These are phyloP conservation scores for Ceratina japonica DNA, from an alignment of 1,140 invertebrate genomes.

Conservation along the genomic window DNA sequence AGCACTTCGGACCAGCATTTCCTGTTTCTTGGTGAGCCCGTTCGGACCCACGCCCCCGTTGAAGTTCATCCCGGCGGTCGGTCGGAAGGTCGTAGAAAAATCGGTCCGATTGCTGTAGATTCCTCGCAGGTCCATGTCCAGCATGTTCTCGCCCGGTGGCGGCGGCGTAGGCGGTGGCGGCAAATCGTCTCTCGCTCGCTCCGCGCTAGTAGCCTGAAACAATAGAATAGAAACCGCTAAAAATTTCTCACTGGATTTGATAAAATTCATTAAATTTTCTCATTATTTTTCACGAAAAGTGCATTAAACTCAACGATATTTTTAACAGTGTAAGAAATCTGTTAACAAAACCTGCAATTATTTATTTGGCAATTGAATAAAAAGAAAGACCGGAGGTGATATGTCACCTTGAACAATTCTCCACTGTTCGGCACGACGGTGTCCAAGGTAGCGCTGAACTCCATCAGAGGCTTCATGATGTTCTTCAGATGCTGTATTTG, in stretches of 20 bases:
- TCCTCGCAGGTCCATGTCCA: constrained; percentile 85
- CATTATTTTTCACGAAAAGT: too few species aligned
- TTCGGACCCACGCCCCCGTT: constrained; percentile 84
- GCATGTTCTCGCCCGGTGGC: constrained; percentile 67
- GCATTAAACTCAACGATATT: too few species aligned
- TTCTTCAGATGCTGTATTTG: constrained; percentile 90
- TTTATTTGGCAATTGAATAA: too few species aligned
- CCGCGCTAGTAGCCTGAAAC: constrained; percentile 71
- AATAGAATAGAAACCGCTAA: not conserved
- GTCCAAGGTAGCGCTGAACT: constrained; percentile 88
- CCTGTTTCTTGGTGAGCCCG: constrained; percentile 89
- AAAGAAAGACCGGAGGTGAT: too few species aligned
- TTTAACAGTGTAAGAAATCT: too few species aligned
- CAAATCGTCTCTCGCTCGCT: constrained; percentile 69
- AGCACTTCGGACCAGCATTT: constrained; percentile 88
- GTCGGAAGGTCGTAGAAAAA: constrained; percentile 86
- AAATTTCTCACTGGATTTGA: too few species aligned
- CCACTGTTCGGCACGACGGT: constrained; percentile 89
- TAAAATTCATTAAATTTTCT: too few species aligned
- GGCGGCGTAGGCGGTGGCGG: constrained; percentile 58
- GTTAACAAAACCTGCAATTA: too few species aligned
- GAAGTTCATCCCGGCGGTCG: constrained; percentile 81
- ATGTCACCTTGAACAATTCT: constrained; percentile 85
- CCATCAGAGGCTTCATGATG: constrained; percentile 91
- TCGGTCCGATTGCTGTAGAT: constrained; percentile 88